Evolutionary conservation across 2,113 vertebrate species (phyloP).

Genomic region (Climacteris rufus): DNA sequence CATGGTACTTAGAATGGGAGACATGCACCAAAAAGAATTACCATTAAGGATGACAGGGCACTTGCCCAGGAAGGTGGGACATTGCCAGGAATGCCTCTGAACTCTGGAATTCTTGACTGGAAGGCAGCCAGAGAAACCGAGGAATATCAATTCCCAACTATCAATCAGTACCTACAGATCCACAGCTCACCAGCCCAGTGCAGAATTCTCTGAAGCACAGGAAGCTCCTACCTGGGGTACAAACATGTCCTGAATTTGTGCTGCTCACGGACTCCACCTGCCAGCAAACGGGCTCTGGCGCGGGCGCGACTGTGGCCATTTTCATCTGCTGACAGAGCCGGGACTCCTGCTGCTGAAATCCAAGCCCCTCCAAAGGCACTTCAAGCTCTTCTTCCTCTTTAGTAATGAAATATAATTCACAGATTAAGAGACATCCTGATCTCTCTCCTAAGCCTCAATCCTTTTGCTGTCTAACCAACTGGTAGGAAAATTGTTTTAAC

Average conservation of each 20-base stretch:
- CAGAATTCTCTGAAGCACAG: background rate
- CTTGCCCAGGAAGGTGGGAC: background rate
- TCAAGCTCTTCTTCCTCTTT: constrained; percentile 79
- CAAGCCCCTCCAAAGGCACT: constrained; percentile 75
- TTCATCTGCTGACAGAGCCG: constrained; percentile 86
- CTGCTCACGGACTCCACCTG: constrained; percentile 74
- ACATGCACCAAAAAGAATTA: background rate
- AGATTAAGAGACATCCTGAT: constrained; percentile 40
- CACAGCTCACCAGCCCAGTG: background rate
- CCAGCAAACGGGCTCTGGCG: constrained; percentile 76
- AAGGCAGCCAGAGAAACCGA: background rate
- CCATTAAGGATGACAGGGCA: background rate
- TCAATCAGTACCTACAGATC: background rate
- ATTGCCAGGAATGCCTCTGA: background rate
- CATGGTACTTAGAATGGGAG: background rate
- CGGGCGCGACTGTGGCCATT: constrained; percentile 73
- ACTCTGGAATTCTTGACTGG: background rate
- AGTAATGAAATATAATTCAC: constrained; percentile 41
- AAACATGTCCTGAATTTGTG: constrained; percentile 65
- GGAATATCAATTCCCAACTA: background rate
- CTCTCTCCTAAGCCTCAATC: background rate
- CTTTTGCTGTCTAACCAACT: background rate
- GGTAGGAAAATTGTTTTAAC: background rate
- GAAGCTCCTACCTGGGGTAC: constrained; percentile 73
- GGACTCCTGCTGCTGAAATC: constrained; percentile 81